Evolutionary conservation across 2,113 vertebrate genomes (phyloP).

Genomic region (Xenopus borealis): DNA sequence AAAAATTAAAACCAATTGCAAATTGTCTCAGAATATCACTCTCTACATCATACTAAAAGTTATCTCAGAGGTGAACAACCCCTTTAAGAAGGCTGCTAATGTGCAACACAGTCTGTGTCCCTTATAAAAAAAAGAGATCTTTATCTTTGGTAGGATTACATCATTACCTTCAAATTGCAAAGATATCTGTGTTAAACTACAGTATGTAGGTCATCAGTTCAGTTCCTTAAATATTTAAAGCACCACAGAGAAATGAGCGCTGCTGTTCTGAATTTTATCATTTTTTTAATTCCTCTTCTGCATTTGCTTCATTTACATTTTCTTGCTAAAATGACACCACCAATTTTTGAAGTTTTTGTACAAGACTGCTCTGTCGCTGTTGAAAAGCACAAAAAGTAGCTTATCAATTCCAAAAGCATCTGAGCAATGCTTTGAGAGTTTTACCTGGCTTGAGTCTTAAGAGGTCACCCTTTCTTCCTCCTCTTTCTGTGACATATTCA

Average conservation of each 20-base stretch:
- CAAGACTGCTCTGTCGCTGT: too few species aligned
- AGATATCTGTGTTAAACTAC: conserved; percentile 12
- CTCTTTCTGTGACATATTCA: conserved; percentile 18
- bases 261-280: background rate
- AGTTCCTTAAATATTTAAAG: conserved; percentile 26
- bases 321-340: background rate
- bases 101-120: conserved; percentile 1
- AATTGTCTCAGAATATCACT: too few species aligned
- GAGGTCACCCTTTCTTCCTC: background rate
- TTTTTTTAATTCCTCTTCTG: background rate
- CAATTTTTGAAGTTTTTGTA: too few species aligned
- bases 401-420: background rate
- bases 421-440: background rate
- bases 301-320: background rate
- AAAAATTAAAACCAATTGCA: too few species aligned
- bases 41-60: too few species aligned
- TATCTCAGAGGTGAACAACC: too few species aligned
- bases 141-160: conserved; percentile 27
- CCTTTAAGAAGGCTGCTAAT: conserved; percentile 12
- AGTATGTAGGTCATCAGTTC: conserved; percentile 4
- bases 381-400: too few species aligned
- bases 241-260: background rate
- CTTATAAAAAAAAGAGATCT: conserved; percentile 27
- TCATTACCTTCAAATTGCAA: conserved; percentile 29
- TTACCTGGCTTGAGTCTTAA: background rate